A percentile compares a stretch with the other conserved stretches of the same genome.
Evolutionary conservation across 2,113 vertebrate genomes (phyloP).

Genomic region (Natator depressus): DNA sequence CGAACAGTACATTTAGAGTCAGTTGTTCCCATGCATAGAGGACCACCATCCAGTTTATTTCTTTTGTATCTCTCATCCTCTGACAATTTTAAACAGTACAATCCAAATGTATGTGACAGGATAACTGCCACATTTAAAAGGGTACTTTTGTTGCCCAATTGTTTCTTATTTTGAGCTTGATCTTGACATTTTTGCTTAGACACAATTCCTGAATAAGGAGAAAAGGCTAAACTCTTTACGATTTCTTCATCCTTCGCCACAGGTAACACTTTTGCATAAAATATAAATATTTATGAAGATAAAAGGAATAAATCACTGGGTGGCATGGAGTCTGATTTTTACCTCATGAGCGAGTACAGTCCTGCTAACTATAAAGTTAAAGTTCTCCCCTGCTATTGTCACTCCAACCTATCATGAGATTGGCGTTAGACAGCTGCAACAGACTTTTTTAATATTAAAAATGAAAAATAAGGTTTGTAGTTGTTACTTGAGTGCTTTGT

Average conservation of each 20-base stretch:
- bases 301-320: background rate
- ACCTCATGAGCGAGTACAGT: background rate
- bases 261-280: background rate
- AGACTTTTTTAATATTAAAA: background rate
- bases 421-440: background rate
- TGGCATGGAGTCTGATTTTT: background rate
- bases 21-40: background rate
- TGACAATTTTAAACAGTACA: background rate
- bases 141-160: background rate
- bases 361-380: background rate
- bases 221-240: background rate
- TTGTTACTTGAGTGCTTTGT: background rate
- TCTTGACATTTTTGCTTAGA: background rate
- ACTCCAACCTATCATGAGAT: background rate
- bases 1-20: background rate
- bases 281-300: background rate
- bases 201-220: background rate
- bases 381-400: background rate
- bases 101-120: background rate
- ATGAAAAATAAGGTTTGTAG: background rate
- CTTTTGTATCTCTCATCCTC: background rate
- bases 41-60: background rate
- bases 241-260: background rate
- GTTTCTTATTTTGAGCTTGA: background rate
- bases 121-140: background rate